Conservation (phyloP, 2,797 vertebrate genomes). For the Scolopax rusticola region DNA sequence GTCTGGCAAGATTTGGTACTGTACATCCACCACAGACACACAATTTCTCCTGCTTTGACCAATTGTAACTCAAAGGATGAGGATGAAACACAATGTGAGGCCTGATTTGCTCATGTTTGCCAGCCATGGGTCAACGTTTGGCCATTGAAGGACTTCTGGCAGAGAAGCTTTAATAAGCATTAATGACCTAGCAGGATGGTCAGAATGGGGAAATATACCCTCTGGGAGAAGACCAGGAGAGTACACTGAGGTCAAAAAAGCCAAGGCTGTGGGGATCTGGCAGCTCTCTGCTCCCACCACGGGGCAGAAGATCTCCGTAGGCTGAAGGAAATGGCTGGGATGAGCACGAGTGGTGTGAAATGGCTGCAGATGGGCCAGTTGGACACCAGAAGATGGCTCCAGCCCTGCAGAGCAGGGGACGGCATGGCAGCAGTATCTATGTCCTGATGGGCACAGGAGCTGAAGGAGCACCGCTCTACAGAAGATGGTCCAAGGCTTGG, state of each 20-base stretch:
- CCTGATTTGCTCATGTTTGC: neutral
- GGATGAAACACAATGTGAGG: neutral
- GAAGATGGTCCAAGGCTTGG: neutral
- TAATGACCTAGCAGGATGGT: neutral
- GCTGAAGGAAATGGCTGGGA: neutral
- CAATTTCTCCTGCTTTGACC: neutral
- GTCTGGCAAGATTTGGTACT: neutral
- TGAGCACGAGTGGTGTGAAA: rapidly evolving
- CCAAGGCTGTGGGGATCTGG: rapidly evolving
- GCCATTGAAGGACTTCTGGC: neutral
- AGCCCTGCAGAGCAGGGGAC: neutral
- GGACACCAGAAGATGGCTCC: neutral
- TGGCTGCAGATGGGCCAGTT: neutral
- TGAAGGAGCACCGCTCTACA: rapidly evolving
- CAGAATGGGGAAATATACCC: neutral
- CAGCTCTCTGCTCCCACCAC: neutral
- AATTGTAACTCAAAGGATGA: neutral
- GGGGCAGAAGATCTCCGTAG: neutral
- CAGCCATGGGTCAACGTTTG: neutral
- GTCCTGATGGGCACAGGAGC: neutral
- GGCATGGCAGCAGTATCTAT: rapidly evolving
- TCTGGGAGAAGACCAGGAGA: neutral
- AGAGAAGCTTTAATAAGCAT: neutral
- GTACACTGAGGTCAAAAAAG: neutral
- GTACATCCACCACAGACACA: neutral